Conservation (phyloP, 1,140 invertebrate genomes). For the Monochamus saltuarius region DNA sequence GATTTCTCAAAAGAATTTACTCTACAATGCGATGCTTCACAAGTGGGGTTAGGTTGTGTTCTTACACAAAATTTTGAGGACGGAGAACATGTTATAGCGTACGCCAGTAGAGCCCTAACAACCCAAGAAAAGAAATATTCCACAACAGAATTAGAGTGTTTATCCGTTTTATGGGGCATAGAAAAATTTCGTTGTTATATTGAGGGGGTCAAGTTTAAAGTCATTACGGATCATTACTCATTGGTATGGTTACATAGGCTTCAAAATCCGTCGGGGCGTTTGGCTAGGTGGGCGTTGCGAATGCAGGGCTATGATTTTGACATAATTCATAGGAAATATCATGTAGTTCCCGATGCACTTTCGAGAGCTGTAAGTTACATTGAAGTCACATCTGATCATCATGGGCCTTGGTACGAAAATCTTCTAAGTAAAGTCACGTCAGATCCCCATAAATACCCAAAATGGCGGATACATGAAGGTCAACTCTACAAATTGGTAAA, state of each 20-base stretch:
- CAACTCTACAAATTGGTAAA: constrained; percentile 17
- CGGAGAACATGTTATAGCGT: constrained; percentile 31
- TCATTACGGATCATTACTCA: constrained; percentile 47
- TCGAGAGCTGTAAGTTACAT: background rate
- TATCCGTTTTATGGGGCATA: constrained; percentile 52
- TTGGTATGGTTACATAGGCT: constrained; percentile 14
- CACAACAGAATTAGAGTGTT: constrained; percentile 53
- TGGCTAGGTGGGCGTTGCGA: constrained; percentile 32
- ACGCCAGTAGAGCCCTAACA: constrained; percentile 29
- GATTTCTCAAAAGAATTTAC: constrained; percentile 32
- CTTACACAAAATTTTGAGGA: constrained; percentile 29
- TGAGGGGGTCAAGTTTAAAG: constrained; percentile 50
- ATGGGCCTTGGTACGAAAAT: constrained; percentile 13
- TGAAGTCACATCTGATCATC: background rate
- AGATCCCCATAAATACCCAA: constrained; percentile 4
- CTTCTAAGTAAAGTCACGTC: constrained; percentile 6
- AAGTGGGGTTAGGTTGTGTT: constrained; percentile 31
- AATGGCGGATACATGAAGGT: constrained; percentile 17
- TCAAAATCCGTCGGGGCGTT: constrained; percentile 26
- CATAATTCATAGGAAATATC: background rate
- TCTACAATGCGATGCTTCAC: constrained; percentile 28
- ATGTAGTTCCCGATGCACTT: constrained; percentile 17
- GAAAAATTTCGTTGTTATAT: constrained; percentile 52
- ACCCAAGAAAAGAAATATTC: constrained; percentile 49
- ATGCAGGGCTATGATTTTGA: constrained; percentile 10